phyloP scores from a whole-genome alignment of 2,888 invertebrate genomes.

The Caenorhabditis wallacei region DNA sequence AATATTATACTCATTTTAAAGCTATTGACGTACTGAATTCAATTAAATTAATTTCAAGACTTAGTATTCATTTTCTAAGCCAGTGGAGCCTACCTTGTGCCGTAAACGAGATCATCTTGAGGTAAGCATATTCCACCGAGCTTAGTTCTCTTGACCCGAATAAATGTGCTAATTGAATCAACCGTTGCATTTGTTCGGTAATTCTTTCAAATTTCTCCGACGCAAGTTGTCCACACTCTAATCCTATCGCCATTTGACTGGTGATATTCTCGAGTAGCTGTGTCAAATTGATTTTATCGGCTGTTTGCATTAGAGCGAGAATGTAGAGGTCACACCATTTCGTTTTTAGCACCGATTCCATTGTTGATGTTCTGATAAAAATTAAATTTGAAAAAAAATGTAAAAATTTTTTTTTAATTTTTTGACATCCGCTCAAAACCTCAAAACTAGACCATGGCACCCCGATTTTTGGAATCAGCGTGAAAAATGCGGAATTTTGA shows the following conservation, averaged over 20 bases:
- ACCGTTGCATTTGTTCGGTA: slow-evolving; percentile 64
- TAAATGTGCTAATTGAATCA: slow-evolving; percentile 63
- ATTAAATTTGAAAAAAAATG: neutral
- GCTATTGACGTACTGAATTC: neutral
- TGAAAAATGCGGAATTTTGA: neutral
- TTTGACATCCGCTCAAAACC: neutral
- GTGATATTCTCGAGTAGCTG: slow-evolving; percentile 90
- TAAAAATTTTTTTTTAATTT: neutral
- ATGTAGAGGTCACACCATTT: slow-evolving; percentile 96
- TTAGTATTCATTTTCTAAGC: neutral
- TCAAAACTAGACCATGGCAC: too few relatives aligned
- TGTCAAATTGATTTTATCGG: slow-evolving; percentile 86
- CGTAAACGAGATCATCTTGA: slow-evolving; percentile 82
- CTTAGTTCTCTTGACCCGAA: slow-evolving; percentile 73
- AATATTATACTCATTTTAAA: too few relatives aligned
- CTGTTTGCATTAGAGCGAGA: slow-evolving; percentile 92
- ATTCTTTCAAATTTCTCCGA: slow-evolving; percentile 79
- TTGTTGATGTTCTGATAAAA: slow-evolving; percentile 87
- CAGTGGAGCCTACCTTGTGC: slow-evolving; percentile 69
- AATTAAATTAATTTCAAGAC: neutral
- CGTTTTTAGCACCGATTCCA: slow-evolving; percentile 90
- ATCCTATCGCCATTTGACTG: slow-evolving; percentile 89
- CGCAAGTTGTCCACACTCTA: slow-evolving; percentile 85
- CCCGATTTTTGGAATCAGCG: neutral
- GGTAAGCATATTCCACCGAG: slow-evolving; percentile 80